These are phyloP conservation scores for Cassiopea xamachana DNA, from an alignment of 30 jellyfish, hydroid and myxozoan genomes.

Conservation along the genomic window DNA sequence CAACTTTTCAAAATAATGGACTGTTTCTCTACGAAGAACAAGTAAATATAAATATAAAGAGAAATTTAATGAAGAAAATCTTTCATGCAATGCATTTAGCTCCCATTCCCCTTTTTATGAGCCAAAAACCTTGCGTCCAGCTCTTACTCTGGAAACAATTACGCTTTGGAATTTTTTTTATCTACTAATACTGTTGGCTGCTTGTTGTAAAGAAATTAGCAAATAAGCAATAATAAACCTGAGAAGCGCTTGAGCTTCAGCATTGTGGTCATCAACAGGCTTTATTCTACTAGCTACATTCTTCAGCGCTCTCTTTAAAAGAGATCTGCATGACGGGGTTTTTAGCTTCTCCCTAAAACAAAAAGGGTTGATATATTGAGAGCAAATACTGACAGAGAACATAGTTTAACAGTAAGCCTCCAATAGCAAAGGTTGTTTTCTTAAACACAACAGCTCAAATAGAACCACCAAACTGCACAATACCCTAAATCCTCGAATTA, in stretches of 20 bases:
- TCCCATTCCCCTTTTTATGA: too few species aligned
- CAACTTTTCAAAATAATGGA: constrained; percentile 43
- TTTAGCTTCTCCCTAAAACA: constrained; percentile 62
- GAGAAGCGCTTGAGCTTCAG: neutral
- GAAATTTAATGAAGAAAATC: neutral
- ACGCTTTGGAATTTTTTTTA: too few species aligned
- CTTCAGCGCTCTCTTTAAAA: constrained; percentile 18
- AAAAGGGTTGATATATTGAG: neutral
- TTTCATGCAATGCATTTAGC: too few species aligned
- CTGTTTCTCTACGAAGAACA: constrained; percentile 30
- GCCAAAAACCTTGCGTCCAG: too few species aligned
- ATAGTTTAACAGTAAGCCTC: too few species aligned
- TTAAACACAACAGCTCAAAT: too few species aligned
- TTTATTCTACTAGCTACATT: constrained; percentile 45
- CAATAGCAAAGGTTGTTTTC: too few species aligned
- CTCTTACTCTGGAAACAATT: too few species aligned
- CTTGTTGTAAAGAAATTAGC: neutral
- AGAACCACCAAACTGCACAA: too few species aligned
- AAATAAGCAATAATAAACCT: neutral
- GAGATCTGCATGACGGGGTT: neutral
- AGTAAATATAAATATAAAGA: neutral
- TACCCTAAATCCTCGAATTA: too few species aligned
- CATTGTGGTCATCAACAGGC: constrained; percentile 27
- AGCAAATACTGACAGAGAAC: neutral
- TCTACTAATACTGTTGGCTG: too few species aligned